Conservation (phyloP, 2,113 vertebrate species). For the Lampris megalopsis region DNA sequence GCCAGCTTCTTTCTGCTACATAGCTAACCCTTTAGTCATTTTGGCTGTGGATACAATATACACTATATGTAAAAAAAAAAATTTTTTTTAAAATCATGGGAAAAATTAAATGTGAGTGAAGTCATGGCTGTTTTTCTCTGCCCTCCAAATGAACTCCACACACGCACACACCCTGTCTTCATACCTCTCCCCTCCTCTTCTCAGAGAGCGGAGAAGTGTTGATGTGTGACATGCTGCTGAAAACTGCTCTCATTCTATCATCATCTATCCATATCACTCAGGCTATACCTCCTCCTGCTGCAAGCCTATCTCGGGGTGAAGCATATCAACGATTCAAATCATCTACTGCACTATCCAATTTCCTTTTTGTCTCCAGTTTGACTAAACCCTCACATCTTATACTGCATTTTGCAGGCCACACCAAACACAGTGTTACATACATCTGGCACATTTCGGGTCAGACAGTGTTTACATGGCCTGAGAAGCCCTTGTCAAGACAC, state of each 20-base stretch:
- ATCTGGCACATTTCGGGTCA: slow-evolving; percentile 19
- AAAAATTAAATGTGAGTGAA: slow-evolving; percentile 48
- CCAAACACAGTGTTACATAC: slow-evolving; percentile 34
- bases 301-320: background rate
- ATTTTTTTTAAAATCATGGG: slow-evolving; percentile 28
- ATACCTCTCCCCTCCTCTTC: slow-evolving; percentile 34
- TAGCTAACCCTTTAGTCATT: slow-evolving; percentile 50
- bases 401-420: slow-evolving; percentile 5
- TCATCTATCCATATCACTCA: slow-evolving; percentile 33
- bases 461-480: background rate
- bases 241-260: slow-evolving; percentile 46
- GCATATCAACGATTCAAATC: slow-evolving; percentile 13
- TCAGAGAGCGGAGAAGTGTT: slow-evolving; percentile 28
- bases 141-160: slow-evolving; percentile 65
- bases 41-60: slow-evolving; percentile 43
- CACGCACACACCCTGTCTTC: slow-evolving; percentile 8
- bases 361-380: slow-evolving; percentile 13
- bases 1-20: slow-evolving; percentile 37
- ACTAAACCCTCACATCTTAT: slow-evolving; percentile 4
- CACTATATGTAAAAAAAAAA: slow-evolving; percentile 7
- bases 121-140: slow-evolving; percentile 26
- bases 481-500: slow-evolving; percentile 42
- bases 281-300: slow-evolving; percentile 17
- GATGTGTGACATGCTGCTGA: slow-evolving; percentile 52
- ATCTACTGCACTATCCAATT: background rate